A percentile compares a stretch with the other conserved stretches of the same genome.
These are phyloP conservation scores for Clarias batrachus DNA, from an alignment of 2,113 vertebrate species.

Conservation along the genomic window DNA sequence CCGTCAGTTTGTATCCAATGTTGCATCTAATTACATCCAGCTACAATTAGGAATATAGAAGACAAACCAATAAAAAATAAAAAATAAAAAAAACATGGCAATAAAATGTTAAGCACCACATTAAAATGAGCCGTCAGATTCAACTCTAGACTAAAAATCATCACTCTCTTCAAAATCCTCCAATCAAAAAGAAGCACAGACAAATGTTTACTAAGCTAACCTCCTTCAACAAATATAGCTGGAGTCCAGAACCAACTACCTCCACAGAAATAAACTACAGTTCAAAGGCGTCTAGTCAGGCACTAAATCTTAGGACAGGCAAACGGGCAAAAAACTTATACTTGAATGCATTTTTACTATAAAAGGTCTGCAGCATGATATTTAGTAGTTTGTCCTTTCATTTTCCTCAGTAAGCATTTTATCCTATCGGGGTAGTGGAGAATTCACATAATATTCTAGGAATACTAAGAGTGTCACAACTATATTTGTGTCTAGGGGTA, in stretches of 20 bases:
- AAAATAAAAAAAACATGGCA: not conserved
- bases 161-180: not conserved
- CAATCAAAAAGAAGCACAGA: constrained; percentile 7
- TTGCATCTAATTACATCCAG: not conserved
- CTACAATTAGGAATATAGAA: not conserved
- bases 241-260: not conserved
- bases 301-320: not conserved
- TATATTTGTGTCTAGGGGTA: not conserved
- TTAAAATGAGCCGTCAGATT: not conserved
- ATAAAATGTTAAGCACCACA: not conserved
- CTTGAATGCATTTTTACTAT: not conserved
- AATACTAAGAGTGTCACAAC: not conserved
- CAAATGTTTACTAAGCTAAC: constrained; percentile 4
- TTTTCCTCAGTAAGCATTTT: not conserved
- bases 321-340: not conserved
- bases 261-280: constrained; percentile 11
- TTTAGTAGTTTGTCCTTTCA: not conserved
- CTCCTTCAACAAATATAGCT: constrained; percentile 27
- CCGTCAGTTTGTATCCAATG: not conserved
- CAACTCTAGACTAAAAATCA: not conserved
- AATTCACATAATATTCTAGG: not conserved
- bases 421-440: not conserved
- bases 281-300: not conserved
- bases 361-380: not conserved
- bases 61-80: not conserved